A percentile compares a stretch with the other conserved stretches of the same genome.
Evolutionary conservation across 2,888 invertebrate genomes (phyloP).

Genomic region (Tachina lurida): DNA sequence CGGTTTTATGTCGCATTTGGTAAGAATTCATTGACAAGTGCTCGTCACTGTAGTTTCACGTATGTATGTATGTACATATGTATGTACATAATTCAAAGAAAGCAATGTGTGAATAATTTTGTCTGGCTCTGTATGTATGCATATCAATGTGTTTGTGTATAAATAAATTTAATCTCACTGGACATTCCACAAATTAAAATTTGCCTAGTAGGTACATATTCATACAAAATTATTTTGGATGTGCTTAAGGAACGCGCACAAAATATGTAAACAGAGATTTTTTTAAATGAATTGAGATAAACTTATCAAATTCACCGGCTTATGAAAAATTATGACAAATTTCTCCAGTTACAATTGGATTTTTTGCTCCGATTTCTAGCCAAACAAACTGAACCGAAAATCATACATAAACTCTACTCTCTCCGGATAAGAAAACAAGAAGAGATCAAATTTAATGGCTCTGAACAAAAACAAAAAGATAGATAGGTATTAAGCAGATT

Average conservation of each 20-base stretch:
- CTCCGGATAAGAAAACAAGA: slow-evolving; percentile 31
- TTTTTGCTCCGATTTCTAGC: slow-evolving; percentile 52
- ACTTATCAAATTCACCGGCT: slow-evolving; percentile 48
- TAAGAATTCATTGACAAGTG: too few relatives aligned
- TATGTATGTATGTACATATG: too few relatives aligned
- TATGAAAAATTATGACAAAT: slow-evolving; percentile 34
- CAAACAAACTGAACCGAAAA: slow-evolving; percentile 44
- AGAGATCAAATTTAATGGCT: slow-evolving; percentile 62
- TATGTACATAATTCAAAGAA: too few relatives aligned
- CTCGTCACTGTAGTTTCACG: too few relatives aligned
- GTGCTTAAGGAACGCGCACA: slow-evolving; percentile 11
- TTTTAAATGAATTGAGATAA: slow-evolving; percentile 49
- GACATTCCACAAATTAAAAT: not conserved
- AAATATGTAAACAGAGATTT: slow-evolving; percentile 64
- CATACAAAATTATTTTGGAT: slow-evolving; percentile 4
- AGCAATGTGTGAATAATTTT: too few relatives aligned
- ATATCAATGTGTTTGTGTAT: too few relatives aligned
- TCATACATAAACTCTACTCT: slow-evolving; percentile 46
- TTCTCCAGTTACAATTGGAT: slow-evolving; percentile 61
- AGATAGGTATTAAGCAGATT: slow-evolving; percentile 54
- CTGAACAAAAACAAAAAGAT: slow-evolving; percentile 29
- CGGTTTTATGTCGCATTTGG: too few relatives aligned
- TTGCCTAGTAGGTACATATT: not conserved
- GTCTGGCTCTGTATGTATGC: too few relatives aligned
- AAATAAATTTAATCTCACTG: too few relatives aligned